These are phyloP conservation scores for Calliopum simillimum DNA, from an alignment of 2,888 invertebrate genomes.

Conservation along the genomic window DNA sequence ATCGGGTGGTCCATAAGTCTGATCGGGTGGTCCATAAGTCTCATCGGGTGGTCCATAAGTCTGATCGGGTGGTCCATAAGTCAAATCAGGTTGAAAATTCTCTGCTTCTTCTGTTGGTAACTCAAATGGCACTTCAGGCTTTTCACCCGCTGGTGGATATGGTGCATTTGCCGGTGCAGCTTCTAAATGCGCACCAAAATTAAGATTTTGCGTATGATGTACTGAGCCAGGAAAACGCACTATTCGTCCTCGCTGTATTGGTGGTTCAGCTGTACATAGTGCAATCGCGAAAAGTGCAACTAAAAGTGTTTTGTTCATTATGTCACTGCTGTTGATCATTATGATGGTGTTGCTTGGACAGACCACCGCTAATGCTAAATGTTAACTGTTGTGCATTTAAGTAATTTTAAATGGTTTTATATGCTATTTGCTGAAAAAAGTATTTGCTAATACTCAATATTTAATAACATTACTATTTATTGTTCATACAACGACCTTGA, in stretches of 20 bases:
- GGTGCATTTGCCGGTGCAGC: constrained; percentile 47
- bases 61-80: constrained; percentile 37
- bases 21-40: constrained; percentile 42
- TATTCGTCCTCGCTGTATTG: neutral
- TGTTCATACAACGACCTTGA: constrained; percentile 9
- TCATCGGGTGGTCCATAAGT: constrained; percentile 44
- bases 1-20: constrained; percentile 56
- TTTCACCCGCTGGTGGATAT: constrained; percentile 56
- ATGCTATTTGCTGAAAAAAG: neutral
- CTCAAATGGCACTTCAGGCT: constrained; percentile 50
- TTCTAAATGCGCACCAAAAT: constrained; percentile 11
- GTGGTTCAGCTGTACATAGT: neutral
- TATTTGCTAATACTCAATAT: too few species aligned
- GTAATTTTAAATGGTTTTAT: constrained; percentile 8
- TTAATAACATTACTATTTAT: neutral
- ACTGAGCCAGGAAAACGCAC: constrained; percentile 10
- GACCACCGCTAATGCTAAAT: neutral
- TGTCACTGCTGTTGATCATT: neutral
- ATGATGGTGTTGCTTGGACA: neutral
- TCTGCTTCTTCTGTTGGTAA: constrained; percentile 36
- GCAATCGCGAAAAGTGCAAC: neutral
- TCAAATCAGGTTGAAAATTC: constrained; percentile 2
- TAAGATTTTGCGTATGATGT: constrained; percentile 11
- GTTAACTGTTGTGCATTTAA: constrained; percentile 9
- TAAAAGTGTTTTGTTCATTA: neutral